These are phyloP conservation scores for Mormyrus lacerda DNA, from an alignment of 2,113 vertebrate genomes.

Conservation along the genomic window DNA sequence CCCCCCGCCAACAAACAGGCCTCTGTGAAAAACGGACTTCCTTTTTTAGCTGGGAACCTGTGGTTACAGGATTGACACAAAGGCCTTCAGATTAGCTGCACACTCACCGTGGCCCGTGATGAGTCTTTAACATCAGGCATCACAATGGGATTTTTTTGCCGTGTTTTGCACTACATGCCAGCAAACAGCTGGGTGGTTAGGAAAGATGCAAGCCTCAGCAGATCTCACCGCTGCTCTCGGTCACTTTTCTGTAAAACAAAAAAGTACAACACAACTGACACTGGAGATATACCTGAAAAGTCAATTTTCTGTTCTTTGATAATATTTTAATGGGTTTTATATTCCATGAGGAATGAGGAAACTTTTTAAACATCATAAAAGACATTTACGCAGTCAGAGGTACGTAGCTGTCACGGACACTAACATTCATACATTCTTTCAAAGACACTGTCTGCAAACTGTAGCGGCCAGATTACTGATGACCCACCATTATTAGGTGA, in stretches of 20 bases:
- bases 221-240: not conserved
- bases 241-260: not conserved
- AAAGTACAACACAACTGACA: not conserved
- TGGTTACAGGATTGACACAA: slow-evolving; percentile 6
- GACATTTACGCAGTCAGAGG: not conserved
- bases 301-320: not conserved
- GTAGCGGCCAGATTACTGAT: not conserved
- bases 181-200: not conserved
- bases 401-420: not conserved
- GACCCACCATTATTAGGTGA: not conserved
- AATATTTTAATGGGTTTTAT: not conserved
- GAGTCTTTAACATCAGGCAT: not conserved
- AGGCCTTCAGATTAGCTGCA: not conserved
- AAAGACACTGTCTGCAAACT: not conserved
- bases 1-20: slow-evolving; percentile 12
- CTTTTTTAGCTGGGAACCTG: slow-evolving; percentile 20
- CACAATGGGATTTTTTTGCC: not conserved
- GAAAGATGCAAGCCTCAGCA: not conserved
- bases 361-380: not conserved
- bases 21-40: slow-evolving; percentile 18
- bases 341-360: not conserved
- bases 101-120: not conserved
- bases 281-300: not conserved
- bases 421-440: not conserved
- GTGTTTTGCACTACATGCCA: not conserved